Base-by-base conservation (phyloP, 2,113 vertebrate genomes). In the Reinhardtius hippoglossoides region DNA sequence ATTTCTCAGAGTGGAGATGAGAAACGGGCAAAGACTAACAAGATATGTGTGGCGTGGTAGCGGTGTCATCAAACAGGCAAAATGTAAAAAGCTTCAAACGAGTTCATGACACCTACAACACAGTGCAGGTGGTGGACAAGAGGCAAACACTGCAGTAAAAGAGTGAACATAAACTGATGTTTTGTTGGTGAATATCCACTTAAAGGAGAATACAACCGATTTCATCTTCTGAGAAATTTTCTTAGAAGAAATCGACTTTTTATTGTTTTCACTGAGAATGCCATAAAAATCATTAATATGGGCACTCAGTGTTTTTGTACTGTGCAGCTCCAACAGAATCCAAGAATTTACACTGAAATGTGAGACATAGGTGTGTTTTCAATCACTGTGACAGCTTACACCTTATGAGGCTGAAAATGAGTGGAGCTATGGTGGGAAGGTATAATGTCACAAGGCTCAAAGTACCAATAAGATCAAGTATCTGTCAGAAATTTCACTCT, bases 91-190 rank as follows among this genome's bases (percentile, higher is more conserved):
- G 76, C 73, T 73, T 86, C 23, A 81, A 59, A 80, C 66, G 66
- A 71, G 66, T 73, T 82, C 9, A 70, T 71, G 52, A 86, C 80
- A 77, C 79, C 82, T 82, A 89, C 55, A 79, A 81, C 76, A 88
- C 63, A 75, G 77, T 86, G 86, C 72, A 85, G 78, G 83, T 13
- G 55, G 85, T 71, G 56, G 78, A 88, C 62, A 79, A 74, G n/a
- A 80, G 69, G 62, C 35, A 89, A 85, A 67, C 70, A 83, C 63
- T 75, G 66, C 58, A 76, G 50, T 74, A 78, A 73, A 64, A 37
- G 77, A 75, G 71, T 70, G 76, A 86, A 86, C 67, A 80, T 24
- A 40, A 27, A 74, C 67, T 55, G 20, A 60, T 16, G 14, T 44
- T 64, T 58, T 83, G 68, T 54, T 31, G 65, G 68, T 83, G 70